phyloP scores from a whole-genome alignment of 1,140 invertebrate species.

The Heliconius nattereri region DNA sequence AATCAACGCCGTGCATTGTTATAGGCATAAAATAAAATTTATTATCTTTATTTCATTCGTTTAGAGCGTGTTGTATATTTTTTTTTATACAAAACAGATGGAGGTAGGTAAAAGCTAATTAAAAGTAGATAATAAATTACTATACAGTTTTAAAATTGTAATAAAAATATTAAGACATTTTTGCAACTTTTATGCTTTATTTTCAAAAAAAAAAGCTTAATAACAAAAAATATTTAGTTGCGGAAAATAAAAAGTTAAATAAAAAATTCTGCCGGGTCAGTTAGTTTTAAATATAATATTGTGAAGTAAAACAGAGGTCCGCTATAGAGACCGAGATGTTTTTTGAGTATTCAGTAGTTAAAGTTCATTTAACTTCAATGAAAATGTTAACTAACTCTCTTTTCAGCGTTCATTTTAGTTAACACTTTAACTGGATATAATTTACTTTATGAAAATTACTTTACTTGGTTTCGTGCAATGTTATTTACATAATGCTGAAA shows the following conservation, averaged over 20 bases:
- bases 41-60: too few relatives aligned
- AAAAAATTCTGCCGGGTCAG: neutral
- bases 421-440: conserved; percentile 6
- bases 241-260: neutral
- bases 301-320: neutral
- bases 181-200: too few relatives aligned
- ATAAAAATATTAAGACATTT: too few relatives aligned
- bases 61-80: too few relatives aligned
- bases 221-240: neutral
- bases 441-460: conserved; percentile 2
- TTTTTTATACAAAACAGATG: too few relatives aligned
- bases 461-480: neutral
- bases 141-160: too few relatives aligned
- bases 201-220: too few relatives aligned
- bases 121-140: too few relatives aligned
- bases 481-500: neutral
- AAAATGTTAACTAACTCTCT: conserved; percentile 1
- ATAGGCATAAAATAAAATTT: too few relatives aligned
- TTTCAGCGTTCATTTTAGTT: conserved; percentile 4
- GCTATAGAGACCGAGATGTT: neutral
- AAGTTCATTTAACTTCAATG: conserved; percentile 7
- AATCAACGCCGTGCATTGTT: too few relatives aligned
- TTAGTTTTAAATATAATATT: neutral
- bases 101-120: too few relatives aligned
- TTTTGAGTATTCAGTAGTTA: conserved; percentile 2